A percentile compares a stretch with the other conserved stretches of the same genome.
Conservation (phyloP, 2,888 invertebrate genomes). For the Leptarthrus brevirostris region DNA sequence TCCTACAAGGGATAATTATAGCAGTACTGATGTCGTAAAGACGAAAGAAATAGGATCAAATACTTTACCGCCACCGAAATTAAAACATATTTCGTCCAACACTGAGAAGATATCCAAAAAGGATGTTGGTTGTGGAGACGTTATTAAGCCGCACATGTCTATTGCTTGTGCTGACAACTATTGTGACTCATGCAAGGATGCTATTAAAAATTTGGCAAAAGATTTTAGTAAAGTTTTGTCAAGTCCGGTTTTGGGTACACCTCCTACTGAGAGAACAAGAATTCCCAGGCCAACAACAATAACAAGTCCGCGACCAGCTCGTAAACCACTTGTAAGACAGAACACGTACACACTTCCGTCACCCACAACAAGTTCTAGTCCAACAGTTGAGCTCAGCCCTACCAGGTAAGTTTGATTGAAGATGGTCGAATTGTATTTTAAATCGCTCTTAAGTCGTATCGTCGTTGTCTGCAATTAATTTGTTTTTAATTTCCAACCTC, state of each 20-base stretch:
- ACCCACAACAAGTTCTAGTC: constrained; percentile 60
- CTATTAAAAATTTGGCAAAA: constrained; percentile 70
- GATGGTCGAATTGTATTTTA: too few relatives aligned
- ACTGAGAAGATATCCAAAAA: constrained; percentile 66
- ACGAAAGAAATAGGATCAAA: constrained; percentile 58
- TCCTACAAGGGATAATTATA: constrained; percentile 19
- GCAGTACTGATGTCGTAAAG: constrained; percentile 55
- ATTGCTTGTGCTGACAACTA: constrained; percentile 70
- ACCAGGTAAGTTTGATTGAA: constrained; percentile 62
- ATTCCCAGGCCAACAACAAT: constrained; percentile 65
- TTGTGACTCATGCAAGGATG: constrained; percentile 73
- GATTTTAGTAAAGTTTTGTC: constrained; percentile 62
- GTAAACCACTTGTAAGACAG: constrained; percentile 63
- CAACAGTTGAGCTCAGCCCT: constrained; percentile 59
- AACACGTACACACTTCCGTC: constrained; percentile 65
- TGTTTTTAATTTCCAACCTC: too few relatives aligned
- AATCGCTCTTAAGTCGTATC: too few relatives aligned
- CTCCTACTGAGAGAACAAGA: constrained; percentile 55
- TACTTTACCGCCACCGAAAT: constrained; percentile 57
- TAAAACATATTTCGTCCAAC: constrained; percentile 61
- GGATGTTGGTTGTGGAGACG: constrained; percentile 70
- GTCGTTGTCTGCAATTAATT: too few relatives aligned
- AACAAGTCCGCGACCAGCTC: constrained; percentile 64
- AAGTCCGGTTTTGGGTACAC: constrained; percentile 50
- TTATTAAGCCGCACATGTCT: constrained; percentile 68